Evolutionary conservation across 2,113 vertebrate genomes (phyloP), one percentile per base, ranked within the genome.

Genomic region (Dolichotis patagonum): DNA sequence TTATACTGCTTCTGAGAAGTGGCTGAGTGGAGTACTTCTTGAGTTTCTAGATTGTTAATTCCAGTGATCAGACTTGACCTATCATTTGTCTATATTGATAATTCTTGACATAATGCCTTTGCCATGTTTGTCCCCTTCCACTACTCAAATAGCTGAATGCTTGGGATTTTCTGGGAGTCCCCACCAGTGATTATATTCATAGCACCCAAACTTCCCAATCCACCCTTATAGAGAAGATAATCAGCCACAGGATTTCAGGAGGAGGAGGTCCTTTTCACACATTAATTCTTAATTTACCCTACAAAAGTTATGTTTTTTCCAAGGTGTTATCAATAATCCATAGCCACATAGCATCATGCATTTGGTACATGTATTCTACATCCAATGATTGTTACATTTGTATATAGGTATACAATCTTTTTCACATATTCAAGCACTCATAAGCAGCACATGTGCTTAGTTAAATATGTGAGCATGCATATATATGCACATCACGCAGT

Each of bases 1-100:
- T 97, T 88, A 94, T 95, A 97, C 85, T 88, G 82, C 71, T 85
- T 96, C 85, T 97, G 92, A 97, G 90, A 98, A 90, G 95, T 93
- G 56, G 32, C 84, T 92, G 92, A 96, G 96, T 60, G 24, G 73
- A 92, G 90, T 14, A 54, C 46, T 94, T 92, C 60, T 85, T 69
- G 24, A 54, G 52, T 83, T 77, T 95, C 41, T 71, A 92, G 73
- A 93, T 80, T 73, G 60, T 97, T 95, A 91, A 96, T 96, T 97
- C 54, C 75, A 88, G 77, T 7, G 9, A 91, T 96, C 95, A 94
- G 77, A 85, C 82, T 30, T 82, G 94, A 88, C 90, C 94, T 67
- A 35, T 43, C 75, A 83, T 95, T 93, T 46, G n/a, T 90, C 94
- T 88, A 73, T 81, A 92, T 73, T 85, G 94, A 88, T 94, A 94